Evolutionary conservation across 2,888 invertebrate genomes (phyloP).

Genomic region (Stegana nigrithorax): DNA sequence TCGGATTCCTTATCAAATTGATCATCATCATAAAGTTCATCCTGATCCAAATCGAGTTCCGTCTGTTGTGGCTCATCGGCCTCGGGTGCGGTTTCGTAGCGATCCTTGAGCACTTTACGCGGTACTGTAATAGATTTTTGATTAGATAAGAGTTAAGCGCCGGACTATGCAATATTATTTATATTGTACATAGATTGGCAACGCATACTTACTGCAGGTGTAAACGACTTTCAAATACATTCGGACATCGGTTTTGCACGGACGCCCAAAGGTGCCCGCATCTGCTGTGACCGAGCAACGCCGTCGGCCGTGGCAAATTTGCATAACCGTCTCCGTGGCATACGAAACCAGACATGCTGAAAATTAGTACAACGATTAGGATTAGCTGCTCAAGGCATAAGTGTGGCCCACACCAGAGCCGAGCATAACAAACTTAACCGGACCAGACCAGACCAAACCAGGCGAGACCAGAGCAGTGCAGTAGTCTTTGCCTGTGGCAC

Average conservation of each 20-base stretch:
- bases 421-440: neutral
- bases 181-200: neutral
- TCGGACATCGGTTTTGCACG: slow-evolving; percentile 82
- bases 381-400: too few relatives aligned
- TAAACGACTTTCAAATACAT: slow-evolving; percentile 89
- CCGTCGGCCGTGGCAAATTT: slow-evolving; percentile 85
- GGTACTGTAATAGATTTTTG: slow-evolving; percentile 74
- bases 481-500: too few relatives aligned
- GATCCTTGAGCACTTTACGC: slow-evolving; percentile 83
- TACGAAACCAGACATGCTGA: slow-evolving; percentile 88
- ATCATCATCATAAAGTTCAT: slow-evolving; percentile 72
- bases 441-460: neutral
- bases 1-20: slow-evolving; percentile 72
- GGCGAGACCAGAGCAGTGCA: neutral
- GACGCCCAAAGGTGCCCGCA: slow-evolving; percentile 84
- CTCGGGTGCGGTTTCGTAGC: slow-evolving; percentile 83
- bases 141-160: too few relatives aligned
- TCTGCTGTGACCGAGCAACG: slow-evolving; percentile 84
- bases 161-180: neutral
- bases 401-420: too few relatives aligned
- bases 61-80: slow-evolving; percentile 78
- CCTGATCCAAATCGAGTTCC: slow-evolving; percentile 70
- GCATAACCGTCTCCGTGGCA: slow-evolving; percentile 92
- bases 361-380: slow-evolving; percentile 13
- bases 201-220: slow-evolving; percentile 80